Conservation (phyloP, 2,888 invertebrate species). For the Scaptomyza cyrtandrae region DNA sequence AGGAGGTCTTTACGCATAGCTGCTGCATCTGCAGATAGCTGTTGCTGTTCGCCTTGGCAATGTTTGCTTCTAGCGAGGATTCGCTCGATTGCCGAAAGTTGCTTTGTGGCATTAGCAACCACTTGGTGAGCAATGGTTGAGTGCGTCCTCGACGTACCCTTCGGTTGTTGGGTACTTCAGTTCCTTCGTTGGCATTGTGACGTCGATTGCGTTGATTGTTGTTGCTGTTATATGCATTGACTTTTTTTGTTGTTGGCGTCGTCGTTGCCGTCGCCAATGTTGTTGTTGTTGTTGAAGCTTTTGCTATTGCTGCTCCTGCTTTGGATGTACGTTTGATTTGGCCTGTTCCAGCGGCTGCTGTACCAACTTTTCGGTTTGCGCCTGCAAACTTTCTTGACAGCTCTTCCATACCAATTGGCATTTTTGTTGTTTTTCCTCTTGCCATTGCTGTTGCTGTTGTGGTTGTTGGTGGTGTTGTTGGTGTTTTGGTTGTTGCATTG, state of each 20-base stretch:
- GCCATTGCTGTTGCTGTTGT: not conserved
- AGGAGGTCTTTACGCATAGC: conserved; percentile 1
- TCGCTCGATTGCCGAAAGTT: conserved; percentile 49
- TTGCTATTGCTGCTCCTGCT: not conserved
- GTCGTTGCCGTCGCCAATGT: not conserved
- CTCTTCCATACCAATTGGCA: not conserved
- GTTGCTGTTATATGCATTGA: not conserved
- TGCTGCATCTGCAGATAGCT: conserved; percentile 1
- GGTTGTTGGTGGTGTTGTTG: not conserved
- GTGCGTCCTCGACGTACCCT: not conserved
- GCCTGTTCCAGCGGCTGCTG: not conserved
- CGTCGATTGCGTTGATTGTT: not conserved
- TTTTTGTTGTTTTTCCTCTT: not conserved
- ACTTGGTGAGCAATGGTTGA: conserved; percentile 25
- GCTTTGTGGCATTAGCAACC: conserved; percentile 51
- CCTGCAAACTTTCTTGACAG: not conserved
- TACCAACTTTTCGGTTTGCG: not conserved
- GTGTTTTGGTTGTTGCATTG: not conserved
- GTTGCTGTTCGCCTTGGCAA: not conserved
- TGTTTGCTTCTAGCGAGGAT: conserved; percentile 37
- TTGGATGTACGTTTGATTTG: not conserved
- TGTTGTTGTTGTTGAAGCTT: not conserved
- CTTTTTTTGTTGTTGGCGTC: conserved; percentile 3
- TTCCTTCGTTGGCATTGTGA: not conserved
- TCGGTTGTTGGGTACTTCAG: not conserved